Evolutionary conservation across 2,888 invertebrate species (phyloP).

Genomic region (Meganola albula): DNA sequence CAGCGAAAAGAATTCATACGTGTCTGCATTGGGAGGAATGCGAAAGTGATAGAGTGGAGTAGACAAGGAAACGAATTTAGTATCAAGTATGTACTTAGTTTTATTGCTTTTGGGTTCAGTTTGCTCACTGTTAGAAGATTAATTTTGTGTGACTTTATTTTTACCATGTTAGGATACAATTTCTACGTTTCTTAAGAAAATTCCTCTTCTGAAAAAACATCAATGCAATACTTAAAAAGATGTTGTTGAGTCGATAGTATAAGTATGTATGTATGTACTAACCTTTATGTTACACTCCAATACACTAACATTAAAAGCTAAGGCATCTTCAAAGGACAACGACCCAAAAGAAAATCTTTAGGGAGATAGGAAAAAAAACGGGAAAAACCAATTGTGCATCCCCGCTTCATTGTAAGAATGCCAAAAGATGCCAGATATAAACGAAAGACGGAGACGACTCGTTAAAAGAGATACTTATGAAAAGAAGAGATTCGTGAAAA

Average conservation of each 20-base stretch:
- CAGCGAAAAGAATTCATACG: conserved; percentile 44
- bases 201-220: no score
- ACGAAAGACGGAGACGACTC: conserved; percentile 41
- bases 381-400: conserved; percentile 47
- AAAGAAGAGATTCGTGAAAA: conserved; percentile 41
- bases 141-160: conserved; percentile 3
- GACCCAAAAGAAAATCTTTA: conserved; percentile 32
- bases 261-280: neutral
- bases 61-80: conserved; percentile 29
- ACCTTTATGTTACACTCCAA: conserved; percentile 12
- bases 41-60: conserved; percentile 55
- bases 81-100: conserved; percentile 46
- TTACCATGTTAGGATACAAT: no score
- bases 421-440: conserved; percentile 45
- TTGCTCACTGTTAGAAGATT: conserved; percentile 8
- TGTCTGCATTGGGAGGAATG: conserved; percentile 52
- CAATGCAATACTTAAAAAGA: no score
- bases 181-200: no score
- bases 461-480: conserved; percentile 49
- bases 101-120: conserved; percentile 21
- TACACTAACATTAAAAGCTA: conserved; percentile 26
- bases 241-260: no score
- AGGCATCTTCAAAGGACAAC: conserved; percentile 30
- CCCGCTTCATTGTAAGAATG: conserved; percentile 39
- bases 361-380: conserved; percentile 31